Conservation (phyloP, 1,140 invertebrate genomes). For the Aleiodes sp. region DNA sequence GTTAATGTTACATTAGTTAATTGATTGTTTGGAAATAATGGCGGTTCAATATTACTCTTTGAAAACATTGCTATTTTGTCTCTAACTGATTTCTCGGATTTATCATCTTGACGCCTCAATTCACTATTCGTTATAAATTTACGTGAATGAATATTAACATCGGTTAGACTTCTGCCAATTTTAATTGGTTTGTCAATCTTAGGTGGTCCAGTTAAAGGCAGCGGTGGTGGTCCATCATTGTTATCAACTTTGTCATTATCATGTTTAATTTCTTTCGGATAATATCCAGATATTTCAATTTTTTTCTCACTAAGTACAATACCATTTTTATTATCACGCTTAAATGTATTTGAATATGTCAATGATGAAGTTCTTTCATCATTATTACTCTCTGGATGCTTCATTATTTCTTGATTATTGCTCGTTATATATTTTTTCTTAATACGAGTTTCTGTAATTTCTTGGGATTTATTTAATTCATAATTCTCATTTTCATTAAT, state of each 20-base stretch:
- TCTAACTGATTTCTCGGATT: conserved; percentile 80
- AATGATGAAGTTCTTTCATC: too few species aligned
- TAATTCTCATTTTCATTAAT: conserved; percentile 1
- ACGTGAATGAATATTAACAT: conserved; percentile 24
- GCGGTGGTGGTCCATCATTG: conserved; percentile 55
- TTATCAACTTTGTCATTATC: conserved; percentile 13
- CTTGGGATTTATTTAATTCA: neutral
- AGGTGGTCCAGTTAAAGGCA: conserved; percentile 59
- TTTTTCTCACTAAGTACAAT: conserved; percentile 51
- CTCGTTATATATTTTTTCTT: neutral
- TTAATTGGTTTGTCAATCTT: conserved; percentile 39
- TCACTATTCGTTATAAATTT: conserved; percentile 55
- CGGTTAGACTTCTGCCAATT: conserved; percentile 34
- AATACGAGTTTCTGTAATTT: conserved; percentile 2
- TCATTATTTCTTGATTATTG: neutral
- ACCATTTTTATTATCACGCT: conserved; percentile 18
- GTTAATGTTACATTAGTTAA: conserved; percentile 48
- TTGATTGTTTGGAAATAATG: conserved; percentile 46
- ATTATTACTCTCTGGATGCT: too few species aligned
- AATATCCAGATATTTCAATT: conserved; percentile 49
- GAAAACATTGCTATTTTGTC: conserved; percentile 92
- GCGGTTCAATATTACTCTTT: conserved; percentile 51
- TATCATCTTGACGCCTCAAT: conserved; percentile 73
- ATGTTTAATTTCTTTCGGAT: conserved; percentile 30
- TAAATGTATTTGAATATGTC: conserved; percentile 15